Evolutionary conservation across 1,140 invertebrate species (phyloP), one percentile per base, ranked within the genome.

Genomic region (Ceratosolen solmsi): DNA sequence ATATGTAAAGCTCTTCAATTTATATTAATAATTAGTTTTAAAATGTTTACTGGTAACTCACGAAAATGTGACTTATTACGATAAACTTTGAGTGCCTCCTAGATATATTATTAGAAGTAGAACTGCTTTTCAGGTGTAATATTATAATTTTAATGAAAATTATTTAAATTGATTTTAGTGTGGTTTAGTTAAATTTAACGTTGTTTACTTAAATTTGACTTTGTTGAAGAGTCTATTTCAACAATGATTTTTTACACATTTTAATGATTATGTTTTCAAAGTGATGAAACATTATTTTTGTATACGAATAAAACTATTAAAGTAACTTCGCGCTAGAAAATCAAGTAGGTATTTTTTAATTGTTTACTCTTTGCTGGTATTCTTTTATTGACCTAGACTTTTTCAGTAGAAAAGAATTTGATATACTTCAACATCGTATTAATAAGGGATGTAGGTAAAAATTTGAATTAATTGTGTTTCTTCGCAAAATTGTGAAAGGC

Each of bases 11-110:
- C 27, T 30, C 49, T 15, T 17, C 1, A 72, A 30, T 11, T 68
- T n/a, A 22, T 33, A 38, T 68, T 38, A 68, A 68, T 68, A 68
- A 68, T 68, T 38, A 68, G 63, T 38, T 68, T 38, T 68, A 38
- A 68, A 68, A 68, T 15, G 22, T 68, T 68, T 38, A 0, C 63
- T 22, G 1, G 33, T 0, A 38, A 38, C 36, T 68, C 36, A 33
- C 38, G 20, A 68, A 68, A 68, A 68, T 68, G 33, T n/a, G 22
- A 51, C 27, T 72, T 1, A 46, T 46, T 41, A 71, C 17, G 38
- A 51, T 1, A 30, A 27, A 13, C 70, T 27, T 51, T 49, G 41
- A 72, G 70, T 72, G 38, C n/a, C 17, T 30, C 2, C n/a, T 25
- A n/a, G 70, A 30, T 27, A 20, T 30, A 72, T 27, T 38, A 72